Evolutionary conservation across 2,797 vertebrate species (phyloP).

Genomic region (Fistularia commersonii): DNA sequence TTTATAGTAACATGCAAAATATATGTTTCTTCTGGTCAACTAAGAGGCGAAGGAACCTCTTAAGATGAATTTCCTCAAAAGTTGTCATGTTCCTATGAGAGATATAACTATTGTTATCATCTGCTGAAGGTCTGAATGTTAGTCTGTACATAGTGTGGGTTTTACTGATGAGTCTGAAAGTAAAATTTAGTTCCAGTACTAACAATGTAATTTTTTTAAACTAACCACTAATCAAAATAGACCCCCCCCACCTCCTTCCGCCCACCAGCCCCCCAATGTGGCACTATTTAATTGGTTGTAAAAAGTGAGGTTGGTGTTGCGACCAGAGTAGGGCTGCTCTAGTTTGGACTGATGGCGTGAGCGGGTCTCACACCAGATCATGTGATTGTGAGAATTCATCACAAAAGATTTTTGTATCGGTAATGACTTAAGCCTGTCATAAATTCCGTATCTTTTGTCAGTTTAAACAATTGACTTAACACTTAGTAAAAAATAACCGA

Average conservation of each 20-base stretch:
- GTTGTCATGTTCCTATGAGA: no score
- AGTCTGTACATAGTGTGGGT: conserved; percentile 60
- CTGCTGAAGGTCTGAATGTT: conserved; percentile 41
- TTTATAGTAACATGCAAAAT: no score
- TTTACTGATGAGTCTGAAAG: conserved; percentile 48
- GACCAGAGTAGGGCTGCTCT: conserved; percentile 46
- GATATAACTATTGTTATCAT: conserved; percentile 20
- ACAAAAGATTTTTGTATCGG: conserved; percentile 31
- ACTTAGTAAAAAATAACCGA: no score
- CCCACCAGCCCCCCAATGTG: conserved; percentile 22
- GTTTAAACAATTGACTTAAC: conserved; percentile 1
- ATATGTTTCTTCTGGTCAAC: no score
- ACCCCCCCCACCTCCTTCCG: conserved; percentile 29
- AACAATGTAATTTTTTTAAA: conserved; percentile 48
- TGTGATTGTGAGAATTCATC: conserved; percentile 31
- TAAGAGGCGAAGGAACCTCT: no score
- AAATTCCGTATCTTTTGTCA: conserved; percentile 19
- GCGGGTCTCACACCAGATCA: conserved; percentile 67
- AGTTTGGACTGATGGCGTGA: conserved; percentile 57
- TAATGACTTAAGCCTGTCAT: conserved; percentile 39
- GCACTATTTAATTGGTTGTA: conserved; percentile 40
- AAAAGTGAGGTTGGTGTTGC: conserved; percentile 27
- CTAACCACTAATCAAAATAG: conserved; percentile 47
- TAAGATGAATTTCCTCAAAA: no score
- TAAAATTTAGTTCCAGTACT: conserved; percentile 54